Conservation (phyloP, 2,113 vertebrate species). For the Protobothrops flavoviridis region DNA sequence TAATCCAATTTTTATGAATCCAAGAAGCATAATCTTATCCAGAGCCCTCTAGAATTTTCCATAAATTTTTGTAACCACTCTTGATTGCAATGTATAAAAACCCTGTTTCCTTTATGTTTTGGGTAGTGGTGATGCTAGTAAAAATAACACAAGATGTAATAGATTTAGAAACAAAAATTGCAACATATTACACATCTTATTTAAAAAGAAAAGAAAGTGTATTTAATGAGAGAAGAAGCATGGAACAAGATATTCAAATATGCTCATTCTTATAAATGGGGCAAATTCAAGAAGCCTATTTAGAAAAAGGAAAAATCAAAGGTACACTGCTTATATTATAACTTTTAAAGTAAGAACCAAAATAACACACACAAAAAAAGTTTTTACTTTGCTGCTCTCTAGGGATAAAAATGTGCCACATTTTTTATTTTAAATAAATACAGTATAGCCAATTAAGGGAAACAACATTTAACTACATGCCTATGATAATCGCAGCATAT, state of each 20-base stretch:
- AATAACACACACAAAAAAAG: slow-evolving; percentile 71
- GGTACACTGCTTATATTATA: slow-evolving; percentile 75
- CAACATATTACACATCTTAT: slow-evolving; percentile 8
- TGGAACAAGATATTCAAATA: slow-evolving; percentile 58
- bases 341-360: slow-evolving; percentile 78
- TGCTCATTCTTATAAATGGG: slow-evolving; percentile 47
- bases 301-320: slow-evolving; percentile 60
- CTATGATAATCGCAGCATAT: slow-evolving; percentile 76
- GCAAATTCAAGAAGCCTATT: slow-evolving; percentile 50
- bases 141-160: neutral
- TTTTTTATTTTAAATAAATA: slow-evolving; percentile 84
- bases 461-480: slow-evolving; percentile 81
- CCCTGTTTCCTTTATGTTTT: neutral
- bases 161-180: neutral
- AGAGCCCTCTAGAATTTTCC: neutral
- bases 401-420: slow-evolving; percentile 81
- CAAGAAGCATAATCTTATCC: neutral
- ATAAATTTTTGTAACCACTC: neutral
- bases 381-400: slow-evolving; percentile 78
- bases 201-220: slow-evolving; percentile 29
- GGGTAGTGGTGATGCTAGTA: neutral
- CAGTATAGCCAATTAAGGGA: slow-evolving; percentile 83
- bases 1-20: neutral
- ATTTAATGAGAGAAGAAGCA: slow-evolving; percentile 15
- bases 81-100: neutral